A percentile compares a stretch with the other conserved stretches of the same genome.
Evolutionary conservation across 1,140 invertebrate genomes (phyloP).

Genomic region (Lepidurus apus): DNA sequence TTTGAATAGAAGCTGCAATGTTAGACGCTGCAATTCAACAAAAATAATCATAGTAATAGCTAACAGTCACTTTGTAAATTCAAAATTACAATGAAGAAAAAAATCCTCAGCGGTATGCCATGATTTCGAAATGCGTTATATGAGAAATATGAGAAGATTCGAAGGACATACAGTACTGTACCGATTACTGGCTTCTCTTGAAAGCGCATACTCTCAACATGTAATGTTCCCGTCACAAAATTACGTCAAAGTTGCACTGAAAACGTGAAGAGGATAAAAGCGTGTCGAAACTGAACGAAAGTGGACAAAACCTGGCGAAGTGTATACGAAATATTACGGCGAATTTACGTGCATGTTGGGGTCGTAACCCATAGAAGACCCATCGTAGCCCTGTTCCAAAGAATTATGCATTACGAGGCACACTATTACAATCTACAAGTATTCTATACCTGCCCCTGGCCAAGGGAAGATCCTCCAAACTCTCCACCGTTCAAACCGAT

Average conservation of each 20-base stretch:
- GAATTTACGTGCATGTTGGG: slow-evolving; percentile 60
- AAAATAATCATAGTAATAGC: not conserved
- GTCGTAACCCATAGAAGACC: slow-evolving; percentile 78
- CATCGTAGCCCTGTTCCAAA: slow-evolving; percentile 59
- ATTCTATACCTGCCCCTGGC: slow-evolving; percentile 27
- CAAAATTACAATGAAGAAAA: slow-evolving; percentile 5
- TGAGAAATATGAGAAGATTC: slow-evolving; percentile 7
- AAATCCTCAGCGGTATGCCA: not conserved
- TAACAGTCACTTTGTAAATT: slow-evolving; percentile 19
- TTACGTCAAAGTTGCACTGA: slow-evolving; percentile 21
- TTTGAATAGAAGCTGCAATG: slow-evolving; percentile 13
- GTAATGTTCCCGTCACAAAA: slow-evolving; percentile 1
- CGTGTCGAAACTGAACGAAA: slow-evolving; percentile 10
- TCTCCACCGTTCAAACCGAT: slow-evolving; percentile 76
- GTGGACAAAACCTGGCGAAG: not conserved
- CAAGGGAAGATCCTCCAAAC: slow-evolving; percentile 46
- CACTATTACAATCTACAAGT: not conserved
- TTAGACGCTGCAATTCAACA: not conserved
- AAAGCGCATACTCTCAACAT: not conserved
- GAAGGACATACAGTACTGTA: slow-evolving; percentile 15
- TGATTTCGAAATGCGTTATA: not conserved
- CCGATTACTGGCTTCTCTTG: slow-evolving; percentile 9
- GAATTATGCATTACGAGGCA: slow-evolving; percentile 39
- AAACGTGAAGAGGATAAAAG: not conserved
- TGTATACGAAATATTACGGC: slow-evolving; percentile 20